These are phyloP conservation scores for Pitta sordida DNA, from an alignment of 2,113 vertebrate genomes.

Conservation along the genomic window DNA sequence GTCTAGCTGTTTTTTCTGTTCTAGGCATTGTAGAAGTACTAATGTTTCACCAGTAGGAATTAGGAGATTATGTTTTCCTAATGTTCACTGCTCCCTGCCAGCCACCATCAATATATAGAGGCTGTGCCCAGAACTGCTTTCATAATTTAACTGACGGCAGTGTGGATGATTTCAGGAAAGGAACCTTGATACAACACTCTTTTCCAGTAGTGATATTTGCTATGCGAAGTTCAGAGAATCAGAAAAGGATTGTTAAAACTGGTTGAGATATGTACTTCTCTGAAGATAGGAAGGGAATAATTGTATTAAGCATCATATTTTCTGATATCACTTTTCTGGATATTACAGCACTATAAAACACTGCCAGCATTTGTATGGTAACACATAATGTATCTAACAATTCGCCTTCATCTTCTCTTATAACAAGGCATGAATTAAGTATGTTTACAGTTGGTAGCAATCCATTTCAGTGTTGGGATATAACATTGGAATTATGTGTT, in stretches of 20 bases:
- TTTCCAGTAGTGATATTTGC: background rate
- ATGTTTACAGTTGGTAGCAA: conserved; percentile 46
- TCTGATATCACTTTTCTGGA: background rate
- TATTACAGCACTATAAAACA: background rate
- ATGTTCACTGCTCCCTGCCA: background rate
- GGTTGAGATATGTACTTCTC: background rate
- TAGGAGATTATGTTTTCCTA: background rate
- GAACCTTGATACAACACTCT: background rate
- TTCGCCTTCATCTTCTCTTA: conserved; percentile 27
- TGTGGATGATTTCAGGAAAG: background rate
- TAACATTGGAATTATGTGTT: conserved; percentile 37
- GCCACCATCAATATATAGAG: background rate
- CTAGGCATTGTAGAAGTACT: background rate
- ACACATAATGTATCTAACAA: background rate
- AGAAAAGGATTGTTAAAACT: background rate
- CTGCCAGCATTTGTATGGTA: background rate
- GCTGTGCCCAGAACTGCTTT: background rate
- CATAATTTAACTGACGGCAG: background rate
- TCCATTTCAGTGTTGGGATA: background rate
- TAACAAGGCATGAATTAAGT: conserved; percentile 48
- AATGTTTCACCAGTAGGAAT: background rate
- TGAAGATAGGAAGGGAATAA: background rate
- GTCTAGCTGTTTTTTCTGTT: background rate
- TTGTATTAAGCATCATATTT: conserved; percentile 15
- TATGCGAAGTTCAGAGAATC: background rate